Conservation (phyloP, 2,113 vertebrate species). For the Setophaga petechia region DNA sequence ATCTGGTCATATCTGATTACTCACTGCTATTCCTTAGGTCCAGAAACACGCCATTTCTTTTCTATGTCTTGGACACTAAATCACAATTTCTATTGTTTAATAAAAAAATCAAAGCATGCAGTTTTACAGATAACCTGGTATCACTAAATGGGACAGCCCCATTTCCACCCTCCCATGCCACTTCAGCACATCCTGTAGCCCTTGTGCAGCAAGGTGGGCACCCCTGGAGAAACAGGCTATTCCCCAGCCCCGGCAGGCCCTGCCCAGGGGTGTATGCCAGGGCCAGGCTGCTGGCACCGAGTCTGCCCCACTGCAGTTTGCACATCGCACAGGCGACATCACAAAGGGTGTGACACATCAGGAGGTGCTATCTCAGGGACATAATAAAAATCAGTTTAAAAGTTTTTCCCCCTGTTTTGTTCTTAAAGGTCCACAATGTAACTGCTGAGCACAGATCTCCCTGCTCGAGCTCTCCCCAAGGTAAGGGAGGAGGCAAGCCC, state of each 20-base stretch:
- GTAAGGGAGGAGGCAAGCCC: not conserved
- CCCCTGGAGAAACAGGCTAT: not conserved
- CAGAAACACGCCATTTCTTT: not conserved
- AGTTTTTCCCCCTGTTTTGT: not conserved
- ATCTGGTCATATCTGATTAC: not conserved
- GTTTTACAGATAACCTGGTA: not conserved
- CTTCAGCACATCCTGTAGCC: not conserved
- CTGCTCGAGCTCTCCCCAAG: not conserved
- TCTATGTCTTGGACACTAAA: not conserved
- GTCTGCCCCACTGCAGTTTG: not conserved
- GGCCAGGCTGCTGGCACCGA: not conserved
- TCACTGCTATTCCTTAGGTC: not conserved
- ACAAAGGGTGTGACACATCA: fast-evolving
- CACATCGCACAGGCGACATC: fast-evolving
- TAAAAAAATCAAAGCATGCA: not conserved
- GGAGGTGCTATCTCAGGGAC: fast-evolving
- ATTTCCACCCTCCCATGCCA: fast-evolving
- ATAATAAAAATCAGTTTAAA: not conserved
- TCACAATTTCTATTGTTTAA: not conserved
- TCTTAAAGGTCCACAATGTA: not conserved
- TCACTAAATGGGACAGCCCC: not conserved
- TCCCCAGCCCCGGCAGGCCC: not conserved
- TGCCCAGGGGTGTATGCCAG: not conserved
- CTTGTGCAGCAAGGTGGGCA: not conserved
- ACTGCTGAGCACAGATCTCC: not conserved